Conservation (phyloP, 2,113 vertebrate species). For the Antechinus flavipes region DNA sequence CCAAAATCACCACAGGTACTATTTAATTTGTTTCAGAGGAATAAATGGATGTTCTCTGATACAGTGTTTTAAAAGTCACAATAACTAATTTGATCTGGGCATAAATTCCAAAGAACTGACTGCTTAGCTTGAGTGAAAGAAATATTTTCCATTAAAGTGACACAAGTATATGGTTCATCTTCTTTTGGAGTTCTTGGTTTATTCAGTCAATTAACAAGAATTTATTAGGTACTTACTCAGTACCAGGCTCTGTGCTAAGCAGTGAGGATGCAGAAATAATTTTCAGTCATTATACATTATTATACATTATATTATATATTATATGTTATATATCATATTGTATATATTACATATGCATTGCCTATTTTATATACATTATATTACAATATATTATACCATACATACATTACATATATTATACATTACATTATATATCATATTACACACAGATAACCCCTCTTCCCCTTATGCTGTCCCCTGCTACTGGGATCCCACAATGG, state of each 20-base stretch:
- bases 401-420: too few relatives aligned
- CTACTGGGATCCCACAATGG: not conserved
- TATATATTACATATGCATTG: too few relatives aligned
- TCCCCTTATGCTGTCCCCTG: not conserved
- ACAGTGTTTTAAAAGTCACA: not conserved
- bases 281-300: not conserved
- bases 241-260: not conserved
- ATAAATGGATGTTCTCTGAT: not conserved
- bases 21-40: constrained; percentile 20
- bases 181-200: not conserved
- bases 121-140: not conserved
- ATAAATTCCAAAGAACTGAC: not conserved
- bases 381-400: too few relatives aligned
- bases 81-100: not conserved
- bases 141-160: not conserved
- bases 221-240: not conserved
- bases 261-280: not conserved
- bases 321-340: too few relatives aligned
- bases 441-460: not conserved
- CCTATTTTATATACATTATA: too few relatives aligned
- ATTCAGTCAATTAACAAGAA: not conserved
- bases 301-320: too few relatives aligned
- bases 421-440: too few relatives aligned
- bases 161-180: not conserved
- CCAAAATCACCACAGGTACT: not conserved